Percentiles rank a stretch among this genome's conserved stretches.
Evolutionary conservation across 2,797 vertebrate genomes (phyloP).

Genomic region (Florisuga fusca): DNA sequence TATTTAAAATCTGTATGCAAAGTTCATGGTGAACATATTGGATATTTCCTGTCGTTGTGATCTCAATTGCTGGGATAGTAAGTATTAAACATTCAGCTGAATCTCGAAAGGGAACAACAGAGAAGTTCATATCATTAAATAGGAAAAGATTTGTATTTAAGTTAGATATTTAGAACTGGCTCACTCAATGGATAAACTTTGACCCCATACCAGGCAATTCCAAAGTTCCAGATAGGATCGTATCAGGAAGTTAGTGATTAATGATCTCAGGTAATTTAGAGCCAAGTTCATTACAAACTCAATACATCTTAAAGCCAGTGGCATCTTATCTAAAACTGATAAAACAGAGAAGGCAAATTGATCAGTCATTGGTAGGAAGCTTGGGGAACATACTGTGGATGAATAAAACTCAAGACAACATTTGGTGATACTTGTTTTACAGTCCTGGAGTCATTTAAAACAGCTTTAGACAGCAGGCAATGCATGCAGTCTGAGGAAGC

Average conservation of each 20-base stretch:
- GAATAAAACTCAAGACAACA: not conserved
- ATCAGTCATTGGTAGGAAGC: not conserved
- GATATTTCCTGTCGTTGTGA: not conserved
- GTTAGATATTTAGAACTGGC: not conserved
- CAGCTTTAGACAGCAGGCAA: not conserved
- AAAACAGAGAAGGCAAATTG: not conserved
- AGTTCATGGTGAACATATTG: not conserved
- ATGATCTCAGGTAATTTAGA: conserved; percentile 18
- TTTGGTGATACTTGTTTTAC: not conserved
- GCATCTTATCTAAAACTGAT: not conserved
- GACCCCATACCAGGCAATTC: not conserved
- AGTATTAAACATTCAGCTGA: not conserved
- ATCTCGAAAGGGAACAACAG: not conserved
- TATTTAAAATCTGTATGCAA: not conserved
- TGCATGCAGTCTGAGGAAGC: not conserved
- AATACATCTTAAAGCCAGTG: conserved; percentile 34
- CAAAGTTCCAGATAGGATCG: not conserved
- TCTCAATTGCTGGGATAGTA: not conserved
- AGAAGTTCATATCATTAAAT: not conserved
- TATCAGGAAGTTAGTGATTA: conserved; percentile 47
- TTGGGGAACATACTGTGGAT: not conserved
- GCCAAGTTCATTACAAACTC: conserved; percentile 13
- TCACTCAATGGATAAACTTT: not conserved
- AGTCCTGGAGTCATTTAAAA: not conserved
- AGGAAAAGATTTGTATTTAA: not conserved